Percentiles rank a stretch among this genome's conserved stretches.
Evolutionary conservation across 1,140 invertebrate species (phyloP).

Genomic region (Branchinecta lynchi): DNA sequence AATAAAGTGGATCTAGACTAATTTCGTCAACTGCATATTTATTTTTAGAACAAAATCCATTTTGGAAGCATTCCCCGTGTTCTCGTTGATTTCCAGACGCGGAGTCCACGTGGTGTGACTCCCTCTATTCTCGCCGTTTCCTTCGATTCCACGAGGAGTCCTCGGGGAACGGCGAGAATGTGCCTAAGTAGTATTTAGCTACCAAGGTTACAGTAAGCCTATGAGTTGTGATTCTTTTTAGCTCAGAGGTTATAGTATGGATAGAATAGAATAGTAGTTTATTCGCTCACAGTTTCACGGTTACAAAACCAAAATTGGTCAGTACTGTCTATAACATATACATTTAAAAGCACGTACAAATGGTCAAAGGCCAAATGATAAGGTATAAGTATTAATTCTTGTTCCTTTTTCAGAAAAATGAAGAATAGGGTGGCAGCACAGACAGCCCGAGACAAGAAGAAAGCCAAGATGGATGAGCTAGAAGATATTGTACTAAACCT

Average conservation of each 20-base stretch:
- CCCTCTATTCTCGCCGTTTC: no score
- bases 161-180: no score
- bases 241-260: neutral
- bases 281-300: no score
- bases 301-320: constrained; percentile 3
- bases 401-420: constrained; percentile 54
- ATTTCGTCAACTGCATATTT: no score
- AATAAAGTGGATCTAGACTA: no score
- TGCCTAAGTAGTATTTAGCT: neutral
- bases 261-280: neutral
- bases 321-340: neutral
- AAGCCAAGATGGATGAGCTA: constrained; percentile 73
- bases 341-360: no score
- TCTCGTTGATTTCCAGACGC: no score
- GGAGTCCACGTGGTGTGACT: no score
- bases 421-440: constrained; percentile 97
- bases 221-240: neutral
- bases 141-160: no score
- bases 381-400: constrained; percentile 15
- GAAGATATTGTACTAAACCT: constrained; percentile 51
- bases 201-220: neutral
- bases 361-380: neutral
- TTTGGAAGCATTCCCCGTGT: no score
- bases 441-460: constrained; percentile 90
- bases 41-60: no score